Base-by-base conservation (phyloP, 1,140 invertebrate species). In the Diorhabda carinulata region DNA sequence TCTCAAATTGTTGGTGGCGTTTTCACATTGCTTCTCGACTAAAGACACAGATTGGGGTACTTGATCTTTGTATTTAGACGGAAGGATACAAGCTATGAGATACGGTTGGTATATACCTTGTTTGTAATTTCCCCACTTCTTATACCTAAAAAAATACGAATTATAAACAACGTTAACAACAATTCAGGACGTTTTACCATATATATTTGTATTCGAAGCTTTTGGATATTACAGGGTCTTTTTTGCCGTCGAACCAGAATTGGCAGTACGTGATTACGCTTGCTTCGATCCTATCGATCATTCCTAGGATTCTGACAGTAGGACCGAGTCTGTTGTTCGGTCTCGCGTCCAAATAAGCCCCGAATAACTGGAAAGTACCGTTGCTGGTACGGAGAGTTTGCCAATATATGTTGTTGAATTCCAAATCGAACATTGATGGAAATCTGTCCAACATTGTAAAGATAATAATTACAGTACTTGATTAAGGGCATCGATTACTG, bases 61-160 rank as follows among this genome's bases (percentile, higher is more conserved):
- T 9, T 89, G 82, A 47, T 87, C 83, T 74, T 89, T 90, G 73
- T 92, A 89, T 2, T 85, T 83, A 72, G 90, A 88, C 0, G 95
- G 91, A 70, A 94, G 87, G 77, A 93, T 91, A 81, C 95, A 97
- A 3, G 94, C 92, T 60, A 95, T 90, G 69, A 97, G 82, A 78
- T 95, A 97, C 0, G 95, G 95, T 80, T 97, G 94, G 74, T 95
- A 92, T 61, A 96, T 91, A 5, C 92, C 92, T 79, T 96, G 91
- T 77, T 94, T 93, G 80, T 96, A 96, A 80, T 97, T 97, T 40
- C 94, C 94, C 94, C 94, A 97, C 80, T 95, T 95, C 65, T 90
- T 89, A 78, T 94, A 93, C 72, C 72, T 73, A 45, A 71, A 66
- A 59, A 42, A 59, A 60, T 52, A 59, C 58, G 25, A 25, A 25